Evolutionary conservation across 2,113 vertebrate species (phyloP), one percentile per base, ranked within the genome.

Genomic region (Puntigrus tetrazona): DNA sequence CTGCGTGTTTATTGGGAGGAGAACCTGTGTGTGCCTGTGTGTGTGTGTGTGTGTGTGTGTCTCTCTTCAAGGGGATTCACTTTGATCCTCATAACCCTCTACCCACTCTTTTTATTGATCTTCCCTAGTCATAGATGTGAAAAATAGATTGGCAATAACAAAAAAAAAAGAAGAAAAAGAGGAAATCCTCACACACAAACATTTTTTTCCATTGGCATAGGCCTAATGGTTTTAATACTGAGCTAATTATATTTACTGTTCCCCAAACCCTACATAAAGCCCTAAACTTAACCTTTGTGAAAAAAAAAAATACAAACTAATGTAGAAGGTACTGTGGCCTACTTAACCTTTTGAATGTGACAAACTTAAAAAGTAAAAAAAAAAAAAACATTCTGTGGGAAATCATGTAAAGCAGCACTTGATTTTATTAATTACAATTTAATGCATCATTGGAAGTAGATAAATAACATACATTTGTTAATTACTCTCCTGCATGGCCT

Each of bases 11-110:
- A 69, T 73, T 31, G 90, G 85, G 89, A 86, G 78, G 65, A 79
- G 67, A 80, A 85, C 57, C 76, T 59, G 82, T 82, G 78, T 86
- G 87, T 85, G 75, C 43, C 3, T 38, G 36, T 38, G 36, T 38
- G 65, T 85, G 82, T 83, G 67, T 79, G n/a, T 73, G 38, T 73
- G 79, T 81, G 65, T 34, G 41, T 82, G 84, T 82, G 78, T 61
- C 25, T 59, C 22, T 77, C 38, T 83, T 84, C 81, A 78, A 81
- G 84, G 85, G 89, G 86, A 88, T 89, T 88, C 87, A 72, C 69
- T 88, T 90, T 90, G 86, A 91, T 91, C 89, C 88, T 76, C 77
- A 69, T 81, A 87, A 88, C 78, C 72, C 83, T 78, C 82, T 74
- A 50, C 84, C 70, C 82, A 82, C 70, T 85, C 74, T 85, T 78